These are phyloP conservation scores for Gryllus longicercus DNA, from an alignment of 2,888 invertebrate genomes.

Conservation along the genomic window DNA sequence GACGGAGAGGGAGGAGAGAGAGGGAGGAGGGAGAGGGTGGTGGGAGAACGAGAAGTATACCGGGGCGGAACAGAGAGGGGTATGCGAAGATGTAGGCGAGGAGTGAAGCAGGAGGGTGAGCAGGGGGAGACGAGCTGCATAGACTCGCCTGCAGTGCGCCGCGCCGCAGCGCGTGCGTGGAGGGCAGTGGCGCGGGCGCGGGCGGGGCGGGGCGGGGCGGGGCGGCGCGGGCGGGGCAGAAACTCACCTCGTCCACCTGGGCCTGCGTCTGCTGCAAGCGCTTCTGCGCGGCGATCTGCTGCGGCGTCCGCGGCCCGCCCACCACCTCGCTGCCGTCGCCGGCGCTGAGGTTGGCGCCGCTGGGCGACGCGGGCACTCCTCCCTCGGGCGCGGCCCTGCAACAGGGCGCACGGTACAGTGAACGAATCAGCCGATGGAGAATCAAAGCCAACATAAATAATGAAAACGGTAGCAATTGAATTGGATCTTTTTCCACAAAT, in stretches of 20 bases:
- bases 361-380: slow-evolving; percentile 60
- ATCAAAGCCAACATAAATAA: too few species aligned
- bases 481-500: too few species aligned
- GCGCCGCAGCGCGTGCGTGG: too few species aligned
- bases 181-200: not conserved
- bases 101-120: too few species aligned
- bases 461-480: too few species aligned
- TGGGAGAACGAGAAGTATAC: too few species aligned
- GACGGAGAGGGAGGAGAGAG: rapidly evolving
- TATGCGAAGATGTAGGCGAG: too few species aligned
- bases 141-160: too few species aligned
- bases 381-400: slow-evolving; percentile 56
- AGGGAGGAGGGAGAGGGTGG: rapidly evolving
- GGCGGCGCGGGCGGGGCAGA: not conserved
- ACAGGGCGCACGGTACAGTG: not conserved
- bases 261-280: slow-evolving; percentile 81
- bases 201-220: not conserved
- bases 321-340: slow-evolving; percentile 67
- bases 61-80: too few species aligned
- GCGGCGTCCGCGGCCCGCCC: slow-evolving; percentile 82
- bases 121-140: too few species aligned
- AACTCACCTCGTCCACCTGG: slow-evolving; percentile 68
- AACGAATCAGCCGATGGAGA: too few species aligned
- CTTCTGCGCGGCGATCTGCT: slow-evolving; percentile 79
- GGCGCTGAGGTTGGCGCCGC: slow-evolving; percentile 54